Conservation (phyloP, 2,113 vertebrate species). For the Pteropus alecto region DNA sequence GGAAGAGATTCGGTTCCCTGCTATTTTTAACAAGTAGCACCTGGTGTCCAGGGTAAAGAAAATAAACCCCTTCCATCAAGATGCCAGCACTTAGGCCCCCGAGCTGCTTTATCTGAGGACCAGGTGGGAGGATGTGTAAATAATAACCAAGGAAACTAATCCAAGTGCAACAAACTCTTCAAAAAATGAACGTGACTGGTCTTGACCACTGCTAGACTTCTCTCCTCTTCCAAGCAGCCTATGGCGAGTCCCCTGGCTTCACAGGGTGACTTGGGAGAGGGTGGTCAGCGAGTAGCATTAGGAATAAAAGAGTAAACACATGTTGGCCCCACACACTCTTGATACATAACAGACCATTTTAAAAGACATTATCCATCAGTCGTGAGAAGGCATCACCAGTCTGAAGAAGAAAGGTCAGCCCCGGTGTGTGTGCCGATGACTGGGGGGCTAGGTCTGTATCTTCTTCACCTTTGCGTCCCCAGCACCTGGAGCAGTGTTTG, state of each 20-base stretch:
- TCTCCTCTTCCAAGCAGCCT: not conserved
- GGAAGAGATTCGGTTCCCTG: not conserved
- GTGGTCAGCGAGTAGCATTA: not conserved
- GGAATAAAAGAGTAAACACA: not conserved
- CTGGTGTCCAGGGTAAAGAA: slow-evolving; percentile 33
- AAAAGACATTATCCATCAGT: not conserved
- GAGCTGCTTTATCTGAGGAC: slow-evolving; percentile 20
- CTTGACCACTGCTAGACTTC: not conserved
- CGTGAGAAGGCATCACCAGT: not conserved
- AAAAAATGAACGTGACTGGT: not conserved
- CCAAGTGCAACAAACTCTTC: not conserved
- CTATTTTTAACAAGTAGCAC: slow-evolving; percentile 27
- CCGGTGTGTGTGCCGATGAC: not conserved
- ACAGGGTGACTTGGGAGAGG: not conserved
- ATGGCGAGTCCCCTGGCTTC: not conserved
- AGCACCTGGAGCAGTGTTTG: not conserved
- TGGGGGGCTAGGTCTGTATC: not conserved
- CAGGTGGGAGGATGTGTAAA: slow-evolving; percentile 20
- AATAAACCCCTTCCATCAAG: slow-evolving; percentile 67
- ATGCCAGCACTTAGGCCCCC: slow-evolving; percentile 15
- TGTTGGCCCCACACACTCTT: not conserved
- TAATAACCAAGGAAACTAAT: slow-evolving; percentile 38
- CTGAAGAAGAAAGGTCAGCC: not conserved
- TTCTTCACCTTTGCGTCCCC: not conserved
- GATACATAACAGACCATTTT: not conserved